Evolutionary conservation across 2,797 vertebrate species (phyloP).

Genomic region (Brachyalestes nurse): DNA sequence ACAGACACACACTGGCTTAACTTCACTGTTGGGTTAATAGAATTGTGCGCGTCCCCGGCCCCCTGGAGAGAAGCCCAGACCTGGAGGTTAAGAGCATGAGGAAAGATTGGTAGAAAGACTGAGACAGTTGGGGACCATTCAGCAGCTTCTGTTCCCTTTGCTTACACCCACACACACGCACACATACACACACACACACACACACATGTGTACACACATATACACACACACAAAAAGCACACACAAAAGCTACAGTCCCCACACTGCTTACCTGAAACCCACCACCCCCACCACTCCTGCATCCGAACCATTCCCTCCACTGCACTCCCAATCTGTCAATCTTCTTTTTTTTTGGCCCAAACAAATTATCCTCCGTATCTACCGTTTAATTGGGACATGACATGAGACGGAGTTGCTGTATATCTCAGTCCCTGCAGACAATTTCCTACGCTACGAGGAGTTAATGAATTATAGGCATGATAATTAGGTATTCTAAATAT

Average conservation of each 20-base stretch:
- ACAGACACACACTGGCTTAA: conserved; percentile 13
- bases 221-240: background rate
- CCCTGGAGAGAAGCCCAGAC: conserved; percentile 4
- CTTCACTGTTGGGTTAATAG: conserved; percentile 41
- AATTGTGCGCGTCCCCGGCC: conserved; percentile 18
- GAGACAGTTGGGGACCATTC: conserved; percentile 19
- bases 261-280: conserved; percentile 18
- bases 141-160: conserved; percentile 49
- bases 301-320: conserved; percentile 2
- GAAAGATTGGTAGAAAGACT: conserved; percentile 13
- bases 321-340: conserved; percentile 34
- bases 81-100: conserved; percentile 36
- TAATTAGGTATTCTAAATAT: conserved; percentile 64
- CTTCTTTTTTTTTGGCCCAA: conserved; percentile 14
- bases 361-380: conserved; percentile 25
- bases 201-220: conserved; percentile 23
- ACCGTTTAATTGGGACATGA: conserved; percentile 36
- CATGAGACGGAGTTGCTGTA: conserved; percentile 43
- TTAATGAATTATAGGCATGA: conserved; percentile 58
- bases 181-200: conserved; percentile 4
- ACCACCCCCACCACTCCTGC: background rate
- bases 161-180: conserved; percentile 39
- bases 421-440: conserved; percentile 51
- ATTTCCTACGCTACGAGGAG: conserved; percentile 47
- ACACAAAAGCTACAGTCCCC: conserved; percentile 2